These are phyloP conservation scores for Eonycteris spelaea DNA, from an alignment of 2,113 vertebrate species.

Conservation along the genomic window DNA sequence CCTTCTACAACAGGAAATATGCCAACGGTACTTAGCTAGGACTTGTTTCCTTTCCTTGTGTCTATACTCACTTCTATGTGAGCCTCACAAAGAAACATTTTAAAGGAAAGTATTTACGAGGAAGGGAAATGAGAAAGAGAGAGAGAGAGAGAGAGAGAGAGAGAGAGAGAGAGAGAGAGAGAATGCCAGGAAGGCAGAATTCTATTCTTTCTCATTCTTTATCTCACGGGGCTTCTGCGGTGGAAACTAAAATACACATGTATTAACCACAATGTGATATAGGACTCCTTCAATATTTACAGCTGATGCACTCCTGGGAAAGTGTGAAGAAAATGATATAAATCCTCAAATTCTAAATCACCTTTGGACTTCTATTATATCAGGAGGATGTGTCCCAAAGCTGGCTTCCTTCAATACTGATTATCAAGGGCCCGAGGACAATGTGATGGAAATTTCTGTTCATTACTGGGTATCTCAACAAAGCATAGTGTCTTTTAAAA, in stretches of 20 bases:
- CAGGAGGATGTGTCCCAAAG: neutral
- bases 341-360: neutral
- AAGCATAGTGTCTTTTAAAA: neutral
- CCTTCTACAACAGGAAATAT: neutral
- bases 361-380: neutral
- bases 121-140: neutral
- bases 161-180: neutral
- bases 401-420: neutral
- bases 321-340: neutral
- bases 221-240: neutral
- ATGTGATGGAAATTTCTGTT: neutral
- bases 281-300: neutral
- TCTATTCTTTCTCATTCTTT: slow-evolving; percentile 6
- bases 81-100: neutral
- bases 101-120: slow-evolving; percentile 14
- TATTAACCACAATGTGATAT: neutral
- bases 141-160: too few relatives aligned
- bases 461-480: neutral
- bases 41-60: neutral
- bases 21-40: neutral
- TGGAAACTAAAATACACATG: neutral
- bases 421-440: neutral
- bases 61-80: neutral
- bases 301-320: neutral
- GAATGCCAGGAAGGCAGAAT: neutral